A percentile compares a stretch with the other conserved stretches of the same genome.
phyloP scores from a whole-genome alignment of 2,113 vertebrate genomes.

The Xenotilapia flavipinnis region DNA sequence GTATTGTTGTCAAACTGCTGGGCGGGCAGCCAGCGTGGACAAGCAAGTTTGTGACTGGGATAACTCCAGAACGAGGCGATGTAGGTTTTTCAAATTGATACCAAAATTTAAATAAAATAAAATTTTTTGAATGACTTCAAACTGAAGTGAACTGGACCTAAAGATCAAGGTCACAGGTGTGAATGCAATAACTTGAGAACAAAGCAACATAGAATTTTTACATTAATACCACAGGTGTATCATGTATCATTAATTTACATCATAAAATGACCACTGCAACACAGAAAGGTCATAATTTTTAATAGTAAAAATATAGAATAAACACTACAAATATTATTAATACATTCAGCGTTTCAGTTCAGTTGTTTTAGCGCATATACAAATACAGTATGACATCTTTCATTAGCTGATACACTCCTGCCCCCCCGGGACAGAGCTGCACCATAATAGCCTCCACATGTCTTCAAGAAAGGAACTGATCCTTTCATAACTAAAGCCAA shows the following conservation, averaged over 20 bases:
- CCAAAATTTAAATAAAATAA: neutral
- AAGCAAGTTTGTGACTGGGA: neutral
- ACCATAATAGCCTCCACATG: neutral
- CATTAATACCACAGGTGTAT: neutral
- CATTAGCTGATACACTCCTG: neutral
- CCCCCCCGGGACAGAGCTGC: neutral
- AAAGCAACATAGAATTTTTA: neutral
- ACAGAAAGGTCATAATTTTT: neutral
- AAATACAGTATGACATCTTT: neutral
- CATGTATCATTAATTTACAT: neutral
- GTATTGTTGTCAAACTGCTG: neutral
- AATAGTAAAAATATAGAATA: neutral
- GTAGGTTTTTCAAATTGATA: neutral
- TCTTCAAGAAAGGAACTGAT: neutral
- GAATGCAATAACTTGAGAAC: neutral
- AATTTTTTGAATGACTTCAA: neutral
- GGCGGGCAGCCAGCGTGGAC: accelerated
- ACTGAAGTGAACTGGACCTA: neutral
- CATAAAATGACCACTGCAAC: neutral
- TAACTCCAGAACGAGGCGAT: neutral
- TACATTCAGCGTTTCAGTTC: neutral
- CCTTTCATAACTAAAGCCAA: neutral
- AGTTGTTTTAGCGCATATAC: neutral
- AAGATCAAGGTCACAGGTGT: neutral
- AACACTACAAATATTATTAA: neutral